Evolutionary conservation across 2,113 vertebrate genomes (phyloP).

Genomic region (Scolopax mira): DNA sequence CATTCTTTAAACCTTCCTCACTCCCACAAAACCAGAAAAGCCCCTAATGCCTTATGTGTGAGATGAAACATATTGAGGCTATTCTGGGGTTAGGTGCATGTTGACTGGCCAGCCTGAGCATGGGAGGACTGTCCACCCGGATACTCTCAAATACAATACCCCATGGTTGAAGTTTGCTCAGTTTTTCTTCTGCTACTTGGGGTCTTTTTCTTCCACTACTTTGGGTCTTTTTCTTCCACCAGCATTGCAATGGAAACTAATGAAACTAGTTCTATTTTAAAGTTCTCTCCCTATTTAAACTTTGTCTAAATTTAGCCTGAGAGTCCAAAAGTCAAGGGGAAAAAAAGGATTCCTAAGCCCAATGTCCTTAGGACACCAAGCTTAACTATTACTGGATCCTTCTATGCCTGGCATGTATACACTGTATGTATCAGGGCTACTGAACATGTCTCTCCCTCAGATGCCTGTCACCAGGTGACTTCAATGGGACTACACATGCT

Average conservation of each 20-base stretch:
- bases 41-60: neutral
- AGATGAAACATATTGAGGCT: rapidly evolving
- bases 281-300: neutral
- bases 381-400: neutral
- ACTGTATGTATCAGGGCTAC: neutral
- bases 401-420: neutral
- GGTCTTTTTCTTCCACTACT: neutral
- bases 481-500: neutral
- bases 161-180: neutral
- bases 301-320: neutral
- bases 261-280: neutral
- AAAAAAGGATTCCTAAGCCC: neutral
- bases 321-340: neutral
- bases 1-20: neutral
- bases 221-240: neutral
- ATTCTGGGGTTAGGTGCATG: neutral
- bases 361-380: neutral
- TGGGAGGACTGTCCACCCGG: neutral
- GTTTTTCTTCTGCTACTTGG: neutral
- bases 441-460: neutral
- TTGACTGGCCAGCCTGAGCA: neutral
- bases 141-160: neutral
- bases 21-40: neutral
- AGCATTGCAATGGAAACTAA: neutral
- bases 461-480: neutral